Base-by-base conservation (phyloP, 2,797 vertebrate genomes). In the Melanotaenia boesemani region DNA sequence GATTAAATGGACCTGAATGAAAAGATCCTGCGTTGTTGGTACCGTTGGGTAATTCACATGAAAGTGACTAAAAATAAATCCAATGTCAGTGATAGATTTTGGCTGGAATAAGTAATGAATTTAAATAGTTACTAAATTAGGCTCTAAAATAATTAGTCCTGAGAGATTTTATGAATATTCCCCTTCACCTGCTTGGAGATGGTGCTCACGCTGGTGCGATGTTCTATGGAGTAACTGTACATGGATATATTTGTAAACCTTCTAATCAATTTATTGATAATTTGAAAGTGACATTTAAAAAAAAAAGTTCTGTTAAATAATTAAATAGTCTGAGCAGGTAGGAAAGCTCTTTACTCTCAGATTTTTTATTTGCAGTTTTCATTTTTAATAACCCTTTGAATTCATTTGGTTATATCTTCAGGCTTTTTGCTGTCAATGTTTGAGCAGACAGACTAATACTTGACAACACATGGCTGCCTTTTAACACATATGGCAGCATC, bases 81-180 rank as follows among this genome's bases (percentile, higher is more conserved):
- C 24, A 77, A 80, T 84, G 89, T 88, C 91, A 90, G 76, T 90
- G 87, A 93, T 88, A 63, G 69, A 90, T 90, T 84, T 85, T 48
- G 62, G 37, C 61, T 57, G 18, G 75, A 87, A 83, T 72, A 69
- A 58, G 30, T 79, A 41, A 85, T 82, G 69, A 50, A 72, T 82
- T 84, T 65, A 70, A 89, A 82, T 76, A 80, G 63, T 48, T 82
- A 32, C 87, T 87, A 88, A 92, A 88, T 70, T 76, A 55, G 74
- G 72, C 57, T 74, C 6, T 62, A 66, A 74, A 80, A 70, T 89
- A 88, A 88, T 88, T 81, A 82, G 52, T 60, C 66, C 32, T 74
- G 55, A 67, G 57, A 78, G 26, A 73, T 74, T 18, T 72, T 16
- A 22, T 62, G n/a, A 39, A 56, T 63, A 72, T 80, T 79, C 61